Percentiles rank a stretch among this genome's conserved stretches.
phyloP scores from a whole-genome alignment of 2,797 vertebrate genomes.

The Enteromius radiatus region DNA sequence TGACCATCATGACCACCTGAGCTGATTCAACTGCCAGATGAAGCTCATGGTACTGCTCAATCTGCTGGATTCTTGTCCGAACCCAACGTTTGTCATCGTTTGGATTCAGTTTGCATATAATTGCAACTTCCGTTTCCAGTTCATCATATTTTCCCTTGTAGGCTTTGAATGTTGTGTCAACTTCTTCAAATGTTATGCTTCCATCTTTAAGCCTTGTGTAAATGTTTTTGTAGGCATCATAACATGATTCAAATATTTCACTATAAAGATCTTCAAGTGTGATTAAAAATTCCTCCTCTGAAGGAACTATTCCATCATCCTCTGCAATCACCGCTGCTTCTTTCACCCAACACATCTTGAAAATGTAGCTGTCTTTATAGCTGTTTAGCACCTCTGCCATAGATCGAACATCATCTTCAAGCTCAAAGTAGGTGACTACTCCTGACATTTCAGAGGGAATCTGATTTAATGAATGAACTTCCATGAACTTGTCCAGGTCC shows the following conservation, averaged over 20 bases:
- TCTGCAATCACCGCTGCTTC: constrained; percentile 58
- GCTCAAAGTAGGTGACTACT: constrained; percentile 74
- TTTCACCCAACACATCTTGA: constrained; percentile 82
- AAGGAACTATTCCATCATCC: accelerated
- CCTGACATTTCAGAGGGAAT: constrained; percentile 51
- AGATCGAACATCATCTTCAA: constrained; percentile 69
- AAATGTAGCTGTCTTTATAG: constrained; percentile 80
- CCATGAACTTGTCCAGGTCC: constrained; percentile 72
- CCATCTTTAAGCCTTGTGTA: constrained; percentile 78
- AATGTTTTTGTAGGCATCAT: constrained; percentile 66
- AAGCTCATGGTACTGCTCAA: constrained; percentile 90
- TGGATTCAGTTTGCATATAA: constrained; percentile 72
- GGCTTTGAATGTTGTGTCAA: constrained; percentile 78
- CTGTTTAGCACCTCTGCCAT: constrained; percentile 72
- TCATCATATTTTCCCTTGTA: constrained; percentile 77
- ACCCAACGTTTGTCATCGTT: constrained; percentile 77
- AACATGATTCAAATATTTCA: constrained; percentile 73
- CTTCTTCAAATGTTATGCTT: constrained; percentile 78
- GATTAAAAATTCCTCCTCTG: neutral
- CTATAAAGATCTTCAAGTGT: constrained; percentile 58
- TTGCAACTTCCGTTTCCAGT: constrained; percentile 75
- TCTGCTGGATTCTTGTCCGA: constrained; percentile 79
- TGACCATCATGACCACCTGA: constrained; percentile 80
- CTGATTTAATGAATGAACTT: constrained; percentile 59
- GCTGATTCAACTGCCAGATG: constrained; percentile 85